Evolutionary conservation across 2,797 vertebrate genomes (phyloP).

Genomic region (Enteromius paludinosus): DNA sequence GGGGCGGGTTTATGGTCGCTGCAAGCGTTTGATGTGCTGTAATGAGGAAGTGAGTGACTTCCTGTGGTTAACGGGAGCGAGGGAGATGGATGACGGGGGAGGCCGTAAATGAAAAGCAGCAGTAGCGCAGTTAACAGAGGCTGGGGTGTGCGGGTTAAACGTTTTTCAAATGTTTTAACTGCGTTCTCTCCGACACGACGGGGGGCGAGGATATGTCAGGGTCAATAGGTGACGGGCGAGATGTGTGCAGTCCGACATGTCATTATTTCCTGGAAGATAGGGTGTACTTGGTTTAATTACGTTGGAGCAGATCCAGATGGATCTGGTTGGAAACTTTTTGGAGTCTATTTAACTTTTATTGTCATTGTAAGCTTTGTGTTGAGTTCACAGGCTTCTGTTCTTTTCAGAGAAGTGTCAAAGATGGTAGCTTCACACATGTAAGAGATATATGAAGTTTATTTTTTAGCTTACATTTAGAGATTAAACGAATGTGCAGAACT

Average conservation of each 20-base stretch:
- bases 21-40: slow-evolving; percentile 87
- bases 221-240: slow-evolving; percentile 41
- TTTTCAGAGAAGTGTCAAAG: slow-evolving; percentile 2
- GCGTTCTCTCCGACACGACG: slow-evolving; percentile 33
- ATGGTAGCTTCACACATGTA: neutral
- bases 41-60: slow-evolving; percentile 93
- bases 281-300: slow-evolving; percentile 39
- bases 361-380: slow-evolving; percentile 40
- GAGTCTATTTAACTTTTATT: slow-evolving; percentile 41
- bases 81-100: slow-evolving; percentile 59
- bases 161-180: slow-evolving; percentile 45
- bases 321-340: slow-evolving; percentile 35
- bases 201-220: slow-evolving; percentile 50
- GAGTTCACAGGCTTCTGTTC: neutral
- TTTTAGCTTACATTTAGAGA: neutral
- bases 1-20: slow-evolving; percentile 87
- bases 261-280: slow-evolving; percentile 52
- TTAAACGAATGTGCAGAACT: neutral
- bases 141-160: slow-evolving; percentile 53
- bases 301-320: slow-evolving; percentile 26
- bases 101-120: slow-evolving; percentile 62
- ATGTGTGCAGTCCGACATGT: slow-evolving; percentile 48
- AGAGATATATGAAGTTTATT: neutral
- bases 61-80: slow-evolving; percentile 85
- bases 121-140: slow-evolving; percentile 49